phyloP scores from a whole-genome alignment of 2,888 invertebrate species.

The Nasonovia ribisnigri region DNA sequence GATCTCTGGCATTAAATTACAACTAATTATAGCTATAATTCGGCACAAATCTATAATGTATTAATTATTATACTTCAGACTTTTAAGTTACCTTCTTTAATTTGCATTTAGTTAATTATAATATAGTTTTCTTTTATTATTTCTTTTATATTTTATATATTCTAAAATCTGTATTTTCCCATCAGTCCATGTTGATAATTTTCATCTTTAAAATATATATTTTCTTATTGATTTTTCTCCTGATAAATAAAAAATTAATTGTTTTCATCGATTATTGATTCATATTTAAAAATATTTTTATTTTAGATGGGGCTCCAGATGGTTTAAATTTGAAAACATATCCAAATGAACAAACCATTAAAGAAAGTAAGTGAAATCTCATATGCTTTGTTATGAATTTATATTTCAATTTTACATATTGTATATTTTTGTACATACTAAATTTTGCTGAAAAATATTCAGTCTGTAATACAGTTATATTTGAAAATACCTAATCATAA shows the following conservation, averaged over 20 bases:
- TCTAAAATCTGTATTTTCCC: background rate
- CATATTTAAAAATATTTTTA: background rate
- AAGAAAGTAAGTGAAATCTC: conserved; percentile 82
- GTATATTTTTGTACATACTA: conserved; percentile 6
- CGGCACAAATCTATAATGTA: background rate
- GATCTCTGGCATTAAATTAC: background rate
- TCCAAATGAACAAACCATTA: conserved; percentile 82
- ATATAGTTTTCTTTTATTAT: background rate
- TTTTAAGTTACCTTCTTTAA: background rate
- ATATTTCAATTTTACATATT: background rate
- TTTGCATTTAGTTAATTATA: background rate
- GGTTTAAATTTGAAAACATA: conserved; percentile 81
- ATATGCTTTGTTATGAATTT: background rate
- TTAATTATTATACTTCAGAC: background rate
- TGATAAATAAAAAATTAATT: background rate
- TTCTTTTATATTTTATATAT: background rate
- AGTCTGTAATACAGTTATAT: background rate
- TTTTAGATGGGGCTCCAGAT: conserved; percentile 58
- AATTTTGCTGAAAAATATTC: conserved; percentile 10
- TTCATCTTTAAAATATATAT: too few relatives aligned
- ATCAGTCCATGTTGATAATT: background rate
- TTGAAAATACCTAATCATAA: background rate
- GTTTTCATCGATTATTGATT: background rate
- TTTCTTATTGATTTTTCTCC: background rate
- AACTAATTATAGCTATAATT: background rate